Conservation (phyloP, 2,888 invertebrate species). For the Gortyna flavago region DNA sequence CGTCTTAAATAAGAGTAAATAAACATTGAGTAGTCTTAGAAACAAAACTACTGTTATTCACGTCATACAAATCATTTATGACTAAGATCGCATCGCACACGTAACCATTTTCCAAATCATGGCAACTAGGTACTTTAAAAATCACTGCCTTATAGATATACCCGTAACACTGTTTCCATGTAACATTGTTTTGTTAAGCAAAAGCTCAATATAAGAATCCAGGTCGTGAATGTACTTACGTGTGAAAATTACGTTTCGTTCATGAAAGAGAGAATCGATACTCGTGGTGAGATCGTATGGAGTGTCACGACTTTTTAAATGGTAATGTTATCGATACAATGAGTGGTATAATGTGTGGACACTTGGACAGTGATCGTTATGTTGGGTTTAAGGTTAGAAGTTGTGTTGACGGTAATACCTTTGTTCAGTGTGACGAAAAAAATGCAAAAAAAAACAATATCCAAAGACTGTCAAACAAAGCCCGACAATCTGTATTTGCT, state of each 20-base stretch:
- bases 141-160: conserved; percentile 49
- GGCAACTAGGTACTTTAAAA: conserved; percentile 14
- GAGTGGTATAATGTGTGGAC: conserved; percentile 23
- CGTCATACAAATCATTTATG: background rate
- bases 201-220: conserved; percentile 52
- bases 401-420: background rate
- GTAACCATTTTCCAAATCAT: background rate
- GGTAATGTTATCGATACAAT: conserved; percentile 36
- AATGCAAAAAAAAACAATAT: background rate
- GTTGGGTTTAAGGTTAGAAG: conserved; percentile 28
- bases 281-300: conserved; percentile 51
- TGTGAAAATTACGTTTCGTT: conserved; percentile 70
- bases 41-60: conserved; percentile 3
- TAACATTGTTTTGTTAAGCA: conserved; percentile 62
- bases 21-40: conserved; percentile 2
- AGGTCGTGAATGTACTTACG: conserved; percentile 65
- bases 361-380: conserved; percentile 27
- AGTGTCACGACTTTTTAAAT: conserved; percentile 66
- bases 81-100: background rate
- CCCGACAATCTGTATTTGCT: background rate
- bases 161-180: conserved; percentile 50
- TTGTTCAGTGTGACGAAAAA: background rate
- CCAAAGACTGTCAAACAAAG: background rate
- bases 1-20: conserved; percentile 3
- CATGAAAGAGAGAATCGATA: conserved; percentile 66